Conservation (phyloP, 2,113 vertebrate species). For the Pseudopipra pipra region DNA sequence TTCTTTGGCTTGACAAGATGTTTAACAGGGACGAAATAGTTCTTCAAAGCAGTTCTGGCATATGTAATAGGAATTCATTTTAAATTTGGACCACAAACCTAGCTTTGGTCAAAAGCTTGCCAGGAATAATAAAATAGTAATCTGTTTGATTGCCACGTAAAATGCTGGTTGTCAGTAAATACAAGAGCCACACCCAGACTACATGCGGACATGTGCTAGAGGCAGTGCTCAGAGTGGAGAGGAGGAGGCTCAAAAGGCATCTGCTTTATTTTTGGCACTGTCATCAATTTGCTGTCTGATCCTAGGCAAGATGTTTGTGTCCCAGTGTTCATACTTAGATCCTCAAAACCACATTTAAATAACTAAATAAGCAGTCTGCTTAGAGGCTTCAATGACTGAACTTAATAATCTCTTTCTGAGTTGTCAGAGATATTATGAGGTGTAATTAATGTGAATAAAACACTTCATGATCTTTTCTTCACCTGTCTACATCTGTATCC, state of each 20-base stretch:
- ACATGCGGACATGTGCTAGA: neutral
- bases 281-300: neutral
- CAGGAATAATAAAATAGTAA: neutral
- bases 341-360: neutral
- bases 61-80: neutral
- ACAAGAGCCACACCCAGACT: neutral
- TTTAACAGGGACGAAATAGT: neutral
- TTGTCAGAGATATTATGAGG: neutral
- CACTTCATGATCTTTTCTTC: constrained; percentile 11
- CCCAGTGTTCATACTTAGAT: neutral
- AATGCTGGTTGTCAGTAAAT: neutral
- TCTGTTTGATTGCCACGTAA: neutral
- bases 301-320: neutral
- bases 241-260: neutral
- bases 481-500: constrained; percentile 13
- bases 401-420: neutral
- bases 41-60: neutral
- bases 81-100: neutral
- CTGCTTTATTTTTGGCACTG: neutral
- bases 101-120: neutral
- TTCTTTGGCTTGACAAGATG: neutral
- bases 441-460: constrained; percentile 22
- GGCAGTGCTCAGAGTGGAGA: neutral
- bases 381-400: neutral
- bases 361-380: constrained; percentile 17